phyloP scores from a whole-genome alignment of 2,888 invertebrate genomes.

The Callyntrura sp. region DNA sequence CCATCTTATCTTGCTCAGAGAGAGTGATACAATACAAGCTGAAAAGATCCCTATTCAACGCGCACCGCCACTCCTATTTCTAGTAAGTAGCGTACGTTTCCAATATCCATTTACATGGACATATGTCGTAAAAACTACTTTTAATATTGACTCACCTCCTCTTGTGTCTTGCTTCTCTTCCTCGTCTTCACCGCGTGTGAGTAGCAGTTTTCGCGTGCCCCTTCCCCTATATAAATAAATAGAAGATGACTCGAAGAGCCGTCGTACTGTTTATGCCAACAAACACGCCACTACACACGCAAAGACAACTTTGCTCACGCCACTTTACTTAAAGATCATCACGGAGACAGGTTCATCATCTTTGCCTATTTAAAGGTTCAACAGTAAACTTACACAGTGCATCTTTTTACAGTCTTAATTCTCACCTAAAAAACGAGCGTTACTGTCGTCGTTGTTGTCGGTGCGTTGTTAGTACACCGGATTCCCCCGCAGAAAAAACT shows the following conservation, averaged over 20 bases:
- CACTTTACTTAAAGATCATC: no score
- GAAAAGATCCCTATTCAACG: not conserved
- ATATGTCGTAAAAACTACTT: not conserved
- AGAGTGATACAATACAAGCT: no score
- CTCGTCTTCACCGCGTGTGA: no score
- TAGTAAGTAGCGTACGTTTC: conserved; percentile 19
- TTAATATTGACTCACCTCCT: conserved; percentile 24
- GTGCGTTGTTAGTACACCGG: no score
- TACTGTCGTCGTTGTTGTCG: no score
- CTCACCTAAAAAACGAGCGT: no score
- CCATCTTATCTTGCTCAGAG: conserved; percentile 11
- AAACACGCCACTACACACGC: conserved; percentile 47
- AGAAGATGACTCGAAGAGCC: conserved; percentile 57
- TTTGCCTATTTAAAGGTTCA: no score
- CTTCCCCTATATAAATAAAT: conserved; percentile 68
- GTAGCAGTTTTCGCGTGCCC: not conserved
- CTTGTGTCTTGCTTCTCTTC: no score
- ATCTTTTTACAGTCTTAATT: no score
- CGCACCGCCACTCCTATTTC: not conserved
- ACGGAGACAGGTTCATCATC: no score
- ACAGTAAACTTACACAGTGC: no score
- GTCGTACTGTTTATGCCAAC: conserved; percentile 60
- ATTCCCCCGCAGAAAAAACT: no score
- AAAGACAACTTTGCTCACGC: not conserved
- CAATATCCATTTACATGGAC: conserved; percentile 51